Evolutionary conservation across 2,113 vertebrate genomes (phyloP), one percentile per base, ranked within the genome.

Genomic region (Fukomys damarensis): DNA sequence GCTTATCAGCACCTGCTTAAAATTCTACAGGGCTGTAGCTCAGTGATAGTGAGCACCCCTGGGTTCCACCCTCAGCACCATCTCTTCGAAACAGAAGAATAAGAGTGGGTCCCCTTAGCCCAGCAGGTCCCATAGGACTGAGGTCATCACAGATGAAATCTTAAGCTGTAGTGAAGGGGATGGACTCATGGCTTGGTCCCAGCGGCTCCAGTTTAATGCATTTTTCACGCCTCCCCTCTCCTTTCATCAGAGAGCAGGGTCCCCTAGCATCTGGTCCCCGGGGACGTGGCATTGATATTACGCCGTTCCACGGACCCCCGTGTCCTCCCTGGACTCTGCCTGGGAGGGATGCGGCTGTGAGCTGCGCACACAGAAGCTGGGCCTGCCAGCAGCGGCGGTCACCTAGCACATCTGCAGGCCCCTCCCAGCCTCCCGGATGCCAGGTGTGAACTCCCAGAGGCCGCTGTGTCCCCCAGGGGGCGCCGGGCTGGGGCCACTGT

Each of bases 131-230:
- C 96, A 89, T 20, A 68, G 41, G 95, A 49, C 92, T 66, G 72
- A 41, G 1, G 96, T 95, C 96, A 94, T 86, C 96, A 83, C 89
- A 28, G 1, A 94, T 74, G 61, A 93, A 92, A 89, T 88, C 86
- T 46, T 83, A 90, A 93, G 82, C 97, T 66, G 89, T 13, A 70
- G 87, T 93, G 86, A 88, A 85, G 1, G n/a, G 92, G 90, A 81
- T 24, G 41, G 46, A 3, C 97, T 94, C 66, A 43, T 0, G 5
- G 46, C 77, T 96, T 93, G 86, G 94, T 96, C 98, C 97, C 95
- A 77, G 96, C 28, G 93, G 96, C 97, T 97, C 70, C 4, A 58
- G 52, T 96, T 98, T 90, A 97, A 97, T 98, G 79, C 84, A 70
- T 97, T 93, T 97, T 86, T 74, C 91, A 91, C 52, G 83, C 41